Conservation (phyloP, 1,140 invertebrate species). For the Trinorchestia longiramus region DNA sequence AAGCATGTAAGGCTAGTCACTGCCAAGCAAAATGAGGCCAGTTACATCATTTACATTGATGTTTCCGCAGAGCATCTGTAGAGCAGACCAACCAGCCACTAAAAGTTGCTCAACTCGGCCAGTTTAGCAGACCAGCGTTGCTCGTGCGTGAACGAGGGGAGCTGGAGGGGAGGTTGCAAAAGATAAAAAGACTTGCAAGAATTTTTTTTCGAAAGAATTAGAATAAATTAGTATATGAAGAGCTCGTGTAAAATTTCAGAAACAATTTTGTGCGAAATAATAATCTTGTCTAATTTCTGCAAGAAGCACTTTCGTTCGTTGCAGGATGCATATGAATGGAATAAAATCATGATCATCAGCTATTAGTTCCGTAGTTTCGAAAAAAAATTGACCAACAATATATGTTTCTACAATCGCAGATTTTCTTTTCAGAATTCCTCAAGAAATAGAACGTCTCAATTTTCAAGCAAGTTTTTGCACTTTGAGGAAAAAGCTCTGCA, state of each 20-base stretch:
- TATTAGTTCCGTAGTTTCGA: neutral
- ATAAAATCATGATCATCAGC: neutral
- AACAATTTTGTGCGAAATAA: neutral
- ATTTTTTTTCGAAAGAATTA: neutral
- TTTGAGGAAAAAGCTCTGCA: no score
- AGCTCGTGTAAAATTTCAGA: neutral
- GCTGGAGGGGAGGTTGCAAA: neutral
- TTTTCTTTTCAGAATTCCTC: neutral
- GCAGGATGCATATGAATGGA: neutral
- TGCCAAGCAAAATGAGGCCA: conserved; percentile 40
- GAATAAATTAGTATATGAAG: neutral
- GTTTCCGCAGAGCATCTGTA: conserved; percentile 36
- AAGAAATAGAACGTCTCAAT: no score
- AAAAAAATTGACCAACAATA: neutral
- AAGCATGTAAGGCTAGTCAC: neutral
- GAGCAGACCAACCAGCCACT: neutral
- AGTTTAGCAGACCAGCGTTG: neutral
- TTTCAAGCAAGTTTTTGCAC: no score
- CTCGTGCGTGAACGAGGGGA: neutral
- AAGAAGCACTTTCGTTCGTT: neutral
- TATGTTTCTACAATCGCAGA: neutral
- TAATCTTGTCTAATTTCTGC: neutral
- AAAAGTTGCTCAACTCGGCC: conserved; percentile 20
- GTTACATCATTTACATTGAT: conserved; percentile 54
- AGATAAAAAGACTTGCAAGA: neutral